Conservation (phyloP, 1,140 invertebrate genomes). For the Drosophila aff. region DNA sequence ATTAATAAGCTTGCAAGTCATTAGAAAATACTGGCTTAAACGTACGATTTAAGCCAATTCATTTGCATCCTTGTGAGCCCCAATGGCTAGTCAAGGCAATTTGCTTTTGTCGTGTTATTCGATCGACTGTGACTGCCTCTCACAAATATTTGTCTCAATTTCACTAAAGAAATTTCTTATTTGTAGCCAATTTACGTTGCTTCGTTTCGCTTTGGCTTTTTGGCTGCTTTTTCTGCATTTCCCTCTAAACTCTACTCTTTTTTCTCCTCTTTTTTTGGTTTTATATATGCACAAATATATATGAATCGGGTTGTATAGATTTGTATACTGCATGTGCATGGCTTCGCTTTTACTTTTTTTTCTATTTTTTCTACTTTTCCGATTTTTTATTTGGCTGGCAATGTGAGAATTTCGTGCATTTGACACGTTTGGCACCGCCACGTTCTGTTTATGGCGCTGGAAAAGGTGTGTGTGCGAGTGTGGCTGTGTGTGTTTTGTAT, state of each 20-base stretch:
- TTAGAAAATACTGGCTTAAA: not conserved
- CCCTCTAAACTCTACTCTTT: not conserved
- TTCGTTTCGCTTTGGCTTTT: conserved; percentile 34
- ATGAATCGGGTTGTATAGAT: conserved; percentile 14
- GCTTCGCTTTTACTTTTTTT: not conserved
- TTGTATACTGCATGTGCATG: conserved; percentile 25
- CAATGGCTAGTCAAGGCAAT: not conserved
- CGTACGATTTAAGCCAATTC: not conserved
- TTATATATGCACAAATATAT: conserved; percentile 6
- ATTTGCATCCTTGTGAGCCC: not conserved
- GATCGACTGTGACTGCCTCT: conserved; percentile 8
- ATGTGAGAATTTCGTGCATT: conserved; percentile 66
- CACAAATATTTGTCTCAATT: conserved; percentile 25
- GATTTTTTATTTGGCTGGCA: conserved; percentile 31
- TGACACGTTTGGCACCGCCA: conserved; percentile 66
- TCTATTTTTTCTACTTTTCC: not conserved
- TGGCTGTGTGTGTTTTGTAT: conserved; percentile 7
- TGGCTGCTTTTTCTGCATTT: conserved; percentile 20
- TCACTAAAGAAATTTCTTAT: conserved; percentile 14
- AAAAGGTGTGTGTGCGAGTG: conserved; percentile 26
- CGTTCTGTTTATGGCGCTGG: conserved; percentile 47
- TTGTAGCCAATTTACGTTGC: conserved; percentile 47
- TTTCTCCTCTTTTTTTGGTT: conserved; percentile 2
- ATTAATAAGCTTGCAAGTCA: not conserved
- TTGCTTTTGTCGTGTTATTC: not conserved